A percentile compares a stretch with the other conserved stretches of the same genome.
phyloP scores from a whole-genome alignment of 2,113 vertebrate genomes.

The Leptosomus discolor region DNA sequence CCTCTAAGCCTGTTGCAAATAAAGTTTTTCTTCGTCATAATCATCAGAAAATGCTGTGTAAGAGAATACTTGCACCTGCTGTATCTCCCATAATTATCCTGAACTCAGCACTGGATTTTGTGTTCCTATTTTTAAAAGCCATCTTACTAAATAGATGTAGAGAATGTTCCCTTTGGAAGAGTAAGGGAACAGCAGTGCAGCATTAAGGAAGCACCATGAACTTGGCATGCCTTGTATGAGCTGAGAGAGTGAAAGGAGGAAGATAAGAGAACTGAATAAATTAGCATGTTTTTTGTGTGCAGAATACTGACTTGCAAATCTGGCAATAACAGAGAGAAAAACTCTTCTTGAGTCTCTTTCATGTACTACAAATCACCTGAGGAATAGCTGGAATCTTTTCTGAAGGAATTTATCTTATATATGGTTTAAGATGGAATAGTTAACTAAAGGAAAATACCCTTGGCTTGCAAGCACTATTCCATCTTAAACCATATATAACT shows the following conservation, averaged over 20 bases:
- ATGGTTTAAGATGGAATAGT: background rate
- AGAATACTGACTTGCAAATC: background rate
- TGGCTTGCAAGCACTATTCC: background rate
- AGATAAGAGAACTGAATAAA: constrained; percentile 30
- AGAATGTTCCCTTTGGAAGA: constrained; percentile 21
- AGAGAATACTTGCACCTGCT: constrained; percentile 38
- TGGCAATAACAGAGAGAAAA: background rate
- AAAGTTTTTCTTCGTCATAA: background rate
- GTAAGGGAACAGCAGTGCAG: background rate
- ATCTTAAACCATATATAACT: too few relatives aligned
- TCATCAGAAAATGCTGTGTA: constrained; percentile 18
- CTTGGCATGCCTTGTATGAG: background rate
- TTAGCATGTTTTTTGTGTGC: background rate
- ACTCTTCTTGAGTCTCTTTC: background rate
- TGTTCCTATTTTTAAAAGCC: constrained; percentile 56
- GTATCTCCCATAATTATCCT: background rate
- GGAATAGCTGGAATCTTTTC: background rate
- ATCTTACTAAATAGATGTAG: background rate
- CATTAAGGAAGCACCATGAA: background rate
- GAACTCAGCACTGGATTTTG: background rate
- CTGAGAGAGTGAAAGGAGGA: background rate
- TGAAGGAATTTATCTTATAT: background rate
- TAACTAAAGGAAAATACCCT: background rate
- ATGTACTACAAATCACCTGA: background rate
- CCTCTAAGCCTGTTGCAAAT: background rate